Base-by-base conservation (phyloP, 2,113 vertebrate genomes). In the Sorex fumeus region DNA sequence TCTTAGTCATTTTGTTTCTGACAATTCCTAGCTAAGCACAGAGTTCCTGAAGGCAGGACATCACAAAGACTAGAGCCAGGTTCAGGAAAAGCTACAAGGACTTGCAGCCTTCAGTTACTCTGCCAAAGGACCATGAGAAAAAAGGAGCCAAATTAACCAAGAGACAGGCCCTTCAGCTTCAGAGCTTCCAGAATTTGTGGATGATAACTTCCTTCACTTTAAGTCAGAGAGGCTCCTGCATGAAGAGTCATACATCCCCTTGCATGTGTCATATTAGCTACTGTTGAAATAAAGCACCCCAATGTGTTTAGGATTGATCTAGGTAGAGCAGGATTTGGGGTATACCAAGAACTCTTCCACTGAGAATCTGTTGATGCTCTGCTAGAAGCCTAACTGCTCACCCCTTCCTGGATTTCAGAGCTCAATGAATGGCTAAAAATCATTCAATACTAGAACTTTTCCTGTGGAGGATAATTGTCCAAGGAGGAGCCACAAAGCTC, bases 1-100 rank as follows among this genome's bases (percentile, higher is more conserved):
- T 32, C 77, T 60, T 30, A 27, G 27, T 84, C 67, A n/a, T 82
- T 93, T 91, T 87, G 64, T 70, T 92, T 88, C 76, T 95, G 94
- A 90, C 80, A 92, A 93, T 81, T 78, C 87, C 90, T 78, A 91
- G 78, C 45, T 96, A 88, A 94, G 95, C 84, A 95, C 19, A 79
- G 60, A 74, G 40, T 47, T 75, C 40, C 34, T 15, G 40, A 93
- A 93, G 67, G 78, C 72, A 84, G 92, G 83, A 91, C 18, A 53
- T 71, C 60, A 80, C 43, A 27, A 82, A 87, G 62, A 64, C 18
- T 36, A 83, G 71, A 70, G 45, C 62, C 92, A 84, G 64, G 30
- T 30, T 89, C 50, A 57, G 5, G 53, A 19, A 60, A 60, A 60
- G 21, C 18, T 60, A 21, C 34, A 50, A 6, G 40, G 72, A 76